Evolutionary conservation across 1,140 invertebrate genomes (phyloP).

Genomic region (Zaprionus kolodkinae): DNA sequence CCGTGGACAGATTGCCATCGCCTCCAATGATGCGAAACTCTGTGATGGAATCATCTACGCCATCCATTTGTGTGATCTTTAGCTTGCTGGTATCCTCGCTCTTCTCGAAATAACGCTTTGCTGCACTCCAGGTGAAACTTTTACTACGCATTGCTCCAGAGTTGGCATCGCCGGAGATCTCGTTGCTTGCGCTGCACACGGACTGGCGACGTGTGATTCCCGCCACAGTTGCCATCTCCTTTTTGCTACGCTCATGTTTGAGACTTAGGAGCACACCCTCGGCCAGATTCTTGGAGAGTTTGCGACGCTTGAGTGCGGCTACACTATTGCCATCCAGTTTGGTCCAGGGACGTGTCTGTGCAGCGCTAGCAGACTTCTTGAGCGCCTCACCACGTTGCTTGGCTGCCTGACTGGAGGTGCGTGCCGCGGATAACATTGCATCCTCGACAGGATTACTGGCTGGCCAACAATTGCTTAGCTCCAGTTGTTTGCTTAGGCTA

Average conservation of each 20-base stretch:
- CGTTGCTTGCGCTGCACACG: constrained; percentile 30
- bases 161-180: constrained; percentile 12
- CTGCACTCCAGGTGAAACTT: constrained; percentile 84
- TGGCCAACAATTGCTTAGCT: constrained; percentile 81
- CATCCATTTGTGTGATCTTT: constrained; percentile 90
- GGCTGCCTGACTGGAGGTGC: constrained; percentile 81
- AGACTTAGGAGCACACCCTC: constrained; percentile 85
- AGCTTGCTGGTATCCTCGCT: constrained; percentile 85
- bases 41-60: constrained; percentile 88
- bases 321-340: constrained; percentile 86
- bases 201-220: constrained; percentile 67
- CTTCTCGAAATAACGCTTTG: constrained; percentile 77
- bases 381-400: constrained; percentile 85
- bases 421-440: constrained; percentile 85
- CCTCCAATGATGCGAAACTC: constrained; percentile 79
- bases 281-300: constrained; percentile 85
- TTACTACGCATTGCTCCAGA: constrained; percentile 50
- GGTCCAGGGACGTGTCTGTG: constrained; percentile 86
- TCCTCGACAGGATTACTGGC: constrained; percentile 88
- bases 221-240: constrained; percentile 67
- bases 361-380: constrained; percentile 87
- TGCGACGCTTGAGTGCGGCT: constrained; percentile 89
- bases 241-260: constrained; percentile 77
- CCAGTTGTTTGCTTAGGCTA: constrained; percentile 59
- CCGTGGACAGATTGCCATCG: constrained; percentile 76